Percentiles rank a stretch among this genome's conserved stretches.
Conservation (phyloP, 2,888 invertebrate species). For the Drosophila subsilvestris region DNA sequence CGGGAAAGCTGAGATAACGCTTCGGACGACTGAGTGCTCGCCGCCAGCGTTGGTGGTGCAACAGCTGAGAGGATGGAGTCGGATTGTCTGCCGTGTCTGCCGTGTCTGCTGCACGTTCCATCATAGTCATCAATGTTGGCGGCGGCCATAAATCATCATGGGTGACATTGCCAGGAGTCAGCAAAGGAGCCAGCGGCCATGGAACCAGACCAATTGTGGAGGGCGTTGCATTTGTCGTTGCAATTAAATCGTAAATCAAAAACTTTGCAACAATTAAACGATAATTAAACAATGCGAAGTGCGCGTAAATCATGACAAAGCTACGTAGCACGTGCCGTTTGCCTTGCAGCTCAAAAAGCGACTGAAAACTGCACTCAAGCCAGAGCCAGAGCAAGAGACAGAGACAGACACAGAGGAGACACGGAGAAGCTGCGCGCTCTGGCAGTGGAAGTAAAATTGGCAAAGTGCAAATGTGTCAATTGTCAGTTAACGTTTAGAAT, state of each 20-base stretch:
- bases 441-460: slow-evolving; percentile 46
- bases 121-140: slow-evolving; percentile 73
- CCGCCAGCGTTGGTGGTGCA: slow-evolving; percentile 38
- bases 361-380: slow-evolving; percentile 25
- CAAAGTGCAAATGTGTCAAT: slow-evolving; percentile 77
- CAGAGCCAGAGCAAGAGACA: slow-evolving; percentile 5
- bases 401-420: too few relatives aligned
- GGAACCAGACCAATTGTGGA: background rate
- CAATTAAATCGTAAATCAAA: slow-evolving; percentile 79
- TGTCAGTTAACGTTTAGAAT: slow-evolving; percentile 64
- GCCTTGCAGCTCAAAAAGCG: slow-evolving; percentile 20
- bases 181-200: slow-evolving; percentile 1
- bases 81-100: slow-evolving; percentile 19
- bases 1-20: slow-evolving; percentile 86
- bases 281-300: slow-evolving; percentile 72
- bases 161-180: slow-evolving; percentile 43
- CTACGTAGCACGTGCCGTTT: slow-evolving; percentile 51
- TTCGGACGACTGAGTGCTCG: slow-evolving; percentile 72
- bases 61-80: slow-evolving; percentile 12
- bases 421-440: too few relatives aligned
- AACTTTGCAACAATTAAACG: slow-evolving; percentile 73
- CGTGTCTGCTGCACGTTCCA: slow-evolving; percentile 61
- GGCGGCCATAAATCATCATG: slow-evolving; percentile 76
- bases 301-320: slow-evolving; percentile 70
- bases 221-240: slow-evolving; percentile 65